phyloP scores from a whole-genome alignment of 2,888 invertebrate species.

The Sarcophaga rosellei region DNA sequence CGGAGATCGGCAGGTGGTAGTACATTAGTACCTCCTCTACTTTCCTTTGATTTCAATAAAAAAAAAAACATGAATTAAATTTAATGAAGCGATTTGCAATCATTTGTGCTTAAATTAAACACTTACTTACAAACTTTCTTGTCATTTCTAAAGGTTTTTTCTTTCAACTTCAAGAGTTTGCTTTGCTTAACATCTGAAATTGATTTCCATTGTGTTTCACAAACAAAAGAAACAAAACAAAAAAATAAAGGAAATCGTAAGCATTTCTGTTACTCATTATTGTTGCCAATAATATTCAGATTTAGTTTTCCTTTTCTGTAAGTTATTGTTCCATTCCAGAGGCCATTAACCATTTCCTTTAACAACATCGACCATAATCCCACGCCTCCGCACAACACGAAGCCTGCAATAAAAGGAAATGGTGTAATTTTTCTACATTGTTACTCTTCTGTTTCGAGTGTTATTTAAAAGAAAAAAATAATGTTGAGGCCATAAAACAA shows the following conservation, averaged over 20 bases:
- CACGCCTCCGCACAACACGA: background rate
- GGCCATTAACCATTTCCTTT: background rate
- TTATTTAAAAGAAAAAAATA: background rate
- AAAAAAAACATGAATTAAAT: no score
- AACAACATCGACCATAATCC: no score
- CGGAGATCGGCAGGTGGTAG: no score
- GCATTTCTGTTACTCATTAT: background rate
- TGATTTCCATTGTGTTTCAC: background rate
- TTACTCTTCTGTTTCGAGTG: background rate
- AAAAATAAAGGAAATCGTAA: background rate
- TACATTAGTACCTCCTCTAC: no score
- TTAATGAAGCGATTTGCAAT: no score
- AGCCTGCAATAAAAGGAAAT: background rate
- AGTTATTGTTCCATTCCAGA: background rate
- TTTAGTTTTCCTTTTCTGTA: background rate
- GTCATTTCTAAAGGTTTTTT: background rate
- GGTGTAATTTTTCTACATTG: background rate
- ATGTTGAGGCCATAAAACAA: background rate
- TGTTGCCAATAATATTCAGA: background rate
- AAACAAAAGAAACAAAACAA: background rate
- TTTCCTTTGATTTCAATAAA: no score
- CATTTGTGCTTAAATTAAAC: no score
- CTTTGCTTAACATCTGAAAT: background rate
- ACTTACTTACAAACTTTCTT: background rate
- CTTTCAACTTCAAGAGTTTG: background rate